Evolutionary conservation across 2,888 invertebrate species (phyloP).

Genomic region (Spodoptera littoralis): DNA sequence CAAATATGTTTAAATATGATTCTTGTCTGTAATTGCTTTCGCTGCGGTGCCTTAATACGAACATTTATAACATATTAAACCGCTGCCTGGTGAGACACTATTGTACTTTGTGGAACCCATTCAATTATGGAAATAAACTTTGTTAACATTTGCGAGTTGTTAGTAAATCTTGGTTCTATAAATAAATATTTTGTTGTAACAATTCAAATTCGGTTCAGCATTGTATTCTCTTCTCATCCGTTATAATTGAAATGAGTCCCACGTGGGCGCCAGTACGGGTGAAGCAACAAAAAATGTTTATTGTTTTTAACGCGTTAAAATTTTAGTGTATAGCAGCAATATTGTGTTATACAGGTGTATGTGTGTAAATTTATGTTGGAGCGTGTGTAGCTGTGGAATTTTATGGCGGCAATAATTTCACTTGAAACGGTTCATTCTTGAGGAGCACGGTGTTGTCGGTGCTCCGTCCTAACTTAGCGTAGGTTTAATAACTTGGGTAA

Average conservation of each 20-base stretch:
- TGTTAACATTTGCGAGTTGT: constrained; percentile 13
- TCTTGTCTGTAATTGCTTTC: constrained; percentile 50
- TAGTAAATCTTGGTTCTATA: constrained; percentile 1
- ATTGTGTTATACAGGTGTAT: constrained; percentile 24
- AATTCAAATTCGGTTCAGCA: constrained; percentile 20
- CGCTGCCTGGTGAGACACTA: constrained; percentile 27
- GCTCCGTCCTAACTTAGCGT: constrained; percentile 31
- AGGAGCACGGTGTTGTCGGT: constrained; percentile 15
- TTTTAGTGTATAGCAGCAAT: constrained; percentile 13
- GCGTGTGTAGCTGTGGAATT: constrained; percentile 44
- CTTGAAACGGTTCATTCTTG: constrained; percentile 36
- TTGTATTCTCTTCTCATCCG: constrained; percentile 27
- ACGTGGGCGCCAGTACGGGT: constrained; percentile 61
- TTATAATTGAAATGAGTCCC: constrained; percentile 59
- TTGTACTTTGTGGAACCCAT: constrained; percentile 15
- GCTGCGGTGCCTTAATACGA: constrained; percentile 24
- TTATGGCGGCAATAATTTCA: constrained; percentile 49
- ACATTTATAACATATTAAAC: constrained; percentile 44
- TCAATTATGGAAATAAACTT: constrained; percentile 30
- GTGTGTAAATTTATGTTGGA: constrained; percentile 31
- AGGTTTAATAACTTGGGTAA: constrained; percentile 46
- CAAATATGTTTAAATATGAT: constrained; percentile 56
- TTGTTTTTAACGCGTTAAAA: constrained; percentile 45
- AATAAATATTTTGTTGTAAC: constrained; percentile 13
- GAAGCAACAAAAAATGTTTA: constrained; percentile 51